Evolutionary conservation across 37 sponge, comb jelly and placozoan genomes (phyloP), one percentile per base, ranked within the genome.

Genomic region (Corticium candelabrum): DNA sequence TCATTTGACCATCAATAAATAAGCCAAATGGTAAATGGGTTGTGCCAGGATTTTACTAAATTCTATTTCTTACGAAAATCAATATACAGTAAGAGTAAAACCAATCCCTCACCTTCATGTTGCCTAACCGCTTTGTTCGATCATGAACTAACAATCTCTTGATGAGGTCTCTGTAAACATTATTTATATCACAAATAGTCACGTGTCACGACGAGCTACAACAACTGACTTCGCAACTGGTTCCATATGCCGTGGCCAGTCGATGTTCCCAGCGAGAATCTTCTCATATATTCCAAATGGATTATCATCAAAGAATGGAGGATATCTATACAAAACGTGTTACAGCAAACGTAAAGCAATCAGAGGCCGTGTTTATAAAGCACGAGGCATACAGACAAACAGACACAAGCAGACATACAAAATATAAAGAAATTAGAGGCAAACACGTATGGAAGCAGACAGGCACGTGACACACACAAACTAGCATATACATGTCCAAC

Each of bases 291-390:
- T 91, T 67, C 89, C 78, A 71, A 91, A 91, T 0, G 89, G 92
- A 41, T 91, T 93, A 75, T 95, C 96, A 37, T 95, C 96, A 79
- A 89, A 95, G 78, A 95, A 95, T 37, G 96, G 96, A 0, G 96
- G 96, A 38, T 91, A 95, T 34, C 96, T 95, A 76, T 3, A 35
- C 35, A 36, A 77, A 2, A 43, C 11, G 11, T 21, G 56, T 15
- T 5, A 43, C 5, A 11, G 11, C 56, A 43, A 11, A 5, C 56
- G 11, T 43, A 21, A 43, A n/a, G n/a, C n/a, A n/a, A n/a, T n/a
- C n/a, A n/a, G n/a, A n/a, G n/a, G n/a, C n/a, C n/a, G n/a, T n/a
- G n/a, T n/a, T 21, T 21, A 43, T 11, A 11, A 43, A 5, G 11
- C 56, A 43, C 56, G 11, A 21, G 56, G 11, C 5, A 43, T 43